A percentile compares a stretch with the other conserved stretches of the same genome.
Evolutionary conservation across 2,797 vertebrate species (phyloP).

Genomic region (Gallinago stenura): DNA sequence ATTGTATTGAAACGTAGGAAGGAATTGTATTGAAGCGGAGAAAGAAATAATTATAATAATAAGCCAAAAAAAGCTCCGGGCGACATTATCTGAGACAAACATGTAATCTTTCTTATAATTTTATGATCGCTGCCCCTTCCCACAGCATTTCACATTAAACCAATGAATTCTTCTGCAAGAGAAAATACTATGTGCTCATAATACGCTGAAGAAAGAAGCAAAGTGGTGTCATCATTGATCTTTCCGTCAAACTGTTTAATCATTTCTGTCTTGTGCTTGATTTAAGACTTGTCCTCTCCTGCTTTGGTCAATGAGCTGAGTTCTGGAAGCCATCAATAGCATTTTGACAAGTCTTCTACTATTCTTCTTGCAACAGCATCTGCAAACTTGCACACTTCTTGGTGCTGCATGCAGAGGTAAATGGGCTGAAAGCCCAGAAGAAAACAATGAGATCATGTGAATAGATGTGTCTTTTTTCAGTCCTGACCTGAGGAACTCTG

Average conservation of each 20-base stretch:
- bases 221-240: not conserved
- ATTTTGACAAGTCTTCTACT: not conserved
- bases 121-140: not conserved
- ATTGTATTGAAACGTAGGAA: not conserved
- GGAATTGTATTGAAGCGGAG: not conserved
- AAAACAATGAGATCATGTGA: not conserved
- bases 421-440: not conserved
- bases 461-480: not conserved
- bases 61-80: not conserved
- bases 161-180: not conserved
- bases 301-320: not conserved
- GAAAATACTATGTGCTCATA: not conserved
- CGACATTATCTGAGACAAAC: not conserved
- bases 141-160: not conserved
- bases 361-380: not conserved
- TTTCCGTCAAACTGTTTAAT: not conserved
- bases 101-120: not conserved
- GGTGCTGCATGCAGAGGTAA: not conserved
- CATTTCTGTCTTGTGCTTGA: not conserved
- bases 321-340: not conserved
- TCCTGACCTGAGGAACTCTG: not conserved
- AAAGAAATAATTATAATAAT: not conserved
- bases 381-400: not conserved
- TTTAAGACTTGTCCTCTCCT: not conserved
- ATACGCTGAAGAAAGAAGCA: not conserved